Base-by-base conservation (phyloP, 1,140 invertebrate genomes). In the Idris sp. region DNA sequence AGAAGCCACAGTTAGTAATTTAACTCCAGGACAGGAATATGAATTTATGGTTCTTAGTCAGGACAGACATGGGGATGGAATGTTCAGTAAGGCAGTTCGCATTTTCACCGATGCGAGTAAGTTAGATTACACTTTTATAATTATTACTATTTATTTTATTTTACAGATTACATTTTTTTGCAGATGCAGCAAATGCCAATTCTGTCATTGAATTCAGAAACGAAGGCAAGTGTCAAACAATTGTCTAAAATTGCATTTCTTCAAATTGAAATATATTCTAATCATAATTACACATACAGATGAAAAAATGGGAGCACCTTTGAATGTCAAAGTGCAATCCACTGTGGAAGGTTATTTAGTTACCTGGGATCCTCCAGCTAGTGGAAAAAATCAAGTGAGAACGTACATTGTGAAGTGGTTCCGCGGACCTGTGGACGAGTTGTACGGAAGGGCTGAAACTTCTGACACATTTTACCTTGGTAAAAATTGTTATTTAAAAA, bases 11-110 rank as follows among this genome's bases (percentile, higher is more conserved):
- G 89, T 98, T 36, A 91, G 91, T 61, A 92, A 93, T 61, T 89
- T 98, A 46, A 87, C 89, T 26, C 91, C 95, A 4, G 93, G 93
- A 16, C 89, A 91, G 15, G 91, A 93, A 78, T 97, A 98, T 81
- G 95, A 98, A 86, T 94, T 98, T 77, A 96, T 96, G 90, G 93
- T 98, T 19, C 88, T 97, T 14, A 94, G 95, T 64, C 92, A 95
- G 77, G 96, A 97, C 84, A 90, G 92, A 76, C 89, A 92, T 51
- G 96, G 96, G 1, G 95, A 97, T 77, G 95, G 96, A 8, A 93
- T 97, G 87, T 96, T 96, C 81, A 97, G 96, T 82, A 94, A 96
- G 84, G 90, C 93, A 4, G 89, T 97, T 8, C 90, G 90, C 64
- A 91, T 94, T 26, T 90, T 90, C 76, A 97, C 96, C 0, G 91